Percentiles rank a stretch among this genome's conserved stretches.
Conservation (phyloP, 1,140 invertebrate genomes). For the Drosophila malerkotliana region DNA sequence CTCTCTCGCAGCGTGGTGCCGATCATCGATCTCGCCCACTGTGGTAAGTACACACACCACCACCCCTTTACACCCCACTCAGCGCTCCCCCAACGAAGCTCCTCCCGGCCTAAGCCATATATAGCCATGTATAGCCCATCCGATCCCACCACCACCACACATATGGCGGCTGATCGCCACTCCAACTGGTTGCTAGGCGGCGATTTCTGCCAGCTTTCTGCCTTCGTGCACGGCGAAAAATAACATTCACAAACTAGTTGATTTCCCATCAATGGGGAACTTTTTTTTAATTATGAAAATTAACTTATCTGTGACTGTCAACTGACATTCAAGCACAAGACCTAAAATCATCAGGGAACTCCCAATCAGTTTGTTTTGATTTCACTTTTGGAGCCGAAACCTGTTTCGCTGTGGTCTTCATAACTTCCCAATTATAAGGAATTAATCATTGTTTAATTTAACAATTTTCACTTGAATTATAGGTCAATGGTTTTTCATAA, state of each 20-base stretch:
- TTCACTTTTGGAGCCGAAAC: neutral
- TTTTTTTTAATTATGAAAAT: constrained; percentile 5
- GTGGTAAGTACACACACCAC: constrained; percentile 86
- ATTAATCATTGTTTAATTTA: constrained; percentile 1
- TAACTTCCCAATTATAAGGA: neutral
- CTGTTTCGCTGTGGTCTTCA: neutral
- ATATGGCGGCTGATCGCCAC: constrained; percentile 6
- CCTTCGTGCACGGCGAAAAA: neutral
- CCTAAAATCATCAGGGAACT: neutral
- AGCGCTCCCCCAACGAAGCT: neutral
- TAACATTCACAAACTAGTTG: neutral
- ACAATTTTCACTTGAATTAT: neutral
- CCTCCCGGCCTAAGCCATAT: neutral
- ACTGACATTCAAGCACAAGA: neutral
- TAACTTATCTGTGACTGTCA: constrained; percentile 1
- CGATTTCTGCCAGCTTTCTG: constrained; percentile 5
- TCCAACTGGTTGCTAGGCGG: constrained; percentile 40
- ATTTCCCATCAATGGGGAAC: neutral
- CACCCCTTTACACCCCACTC: constrained; percentile 4
- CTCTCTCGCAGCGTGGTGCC: constrained; percentile 89
- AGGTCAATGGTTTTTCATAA: neutral
- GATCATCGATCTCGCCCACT: constrained; percentile 90
- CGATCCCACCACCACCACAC: neutral
- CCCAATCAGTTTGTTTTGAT: neutral
- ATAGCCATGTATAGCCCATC: neutral